Conservation (phyloP, 53 echinoderm and acorn worm genomes). For the Pentamera pediparva region DNA sequence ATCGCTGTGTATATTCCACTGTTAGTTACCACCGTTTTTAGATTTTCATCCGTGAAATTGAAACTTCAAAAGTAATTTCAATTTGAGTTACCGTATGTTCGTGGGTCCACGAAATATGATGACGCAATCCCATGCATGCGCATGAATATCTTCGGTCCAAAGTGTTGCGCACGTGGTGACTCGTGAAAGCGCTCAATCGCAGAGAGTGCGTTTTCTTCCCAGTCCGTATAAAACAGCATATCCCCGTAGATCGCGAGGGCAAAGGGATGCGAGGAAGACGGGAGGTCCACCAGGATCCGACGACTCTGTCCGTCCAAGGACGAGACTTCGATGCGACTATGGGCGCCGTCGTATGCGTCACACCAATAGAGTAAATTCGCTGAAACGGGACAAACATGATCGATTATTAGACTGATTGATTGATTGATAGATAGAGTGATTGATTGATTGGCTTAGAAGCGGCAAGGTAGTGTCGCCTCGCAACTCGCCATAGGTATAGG, state of each 20-base stretch:
- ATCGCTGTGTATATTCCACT: neutral
- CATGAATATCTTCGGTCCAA: constrained; percentile 32
- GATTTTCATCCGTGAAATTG: no score
- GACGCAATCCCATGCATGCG: constrained; percentile 33
- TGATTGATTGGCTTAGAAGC: no score
- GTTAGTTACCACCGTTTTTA: no score
- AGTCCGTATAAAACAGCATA: constrained; percentile 28
- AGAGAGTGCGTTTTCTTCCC: constrained; percentile 7
- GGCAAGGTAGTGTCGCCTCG: no score
- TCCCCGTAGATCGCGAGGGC: constrained; percentile 11
- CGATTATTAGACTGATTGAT: no score
- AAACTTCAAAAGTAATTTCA: neutral
- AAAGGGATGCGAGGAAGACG: constrained; percentile 12
- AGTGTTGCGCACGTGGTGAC: constrained; percentile 1
- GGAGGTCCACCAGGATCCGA: neutral
- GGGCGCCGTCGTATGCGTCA: neutral
- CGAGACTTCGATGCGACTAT: constrained; percentile 11
- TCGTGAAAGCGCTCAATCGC: constrained; percentile 9
- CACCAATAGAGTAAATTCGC: constrained; percentile 24
- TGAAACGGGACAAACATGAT: no score
- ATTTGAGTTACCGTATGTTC: neutral
- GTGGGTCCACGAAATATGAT: constrained; percentile 4
- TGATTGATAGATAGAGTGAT: no score
- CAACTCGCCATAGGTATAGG: no score
- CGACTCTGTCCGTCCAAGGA: neutral